These are phyloP conservation scores for Alcedo quadribrachys DNA, from an alignment of 2,797 vertebrate species.

Conservation along the genomic window DNA sequence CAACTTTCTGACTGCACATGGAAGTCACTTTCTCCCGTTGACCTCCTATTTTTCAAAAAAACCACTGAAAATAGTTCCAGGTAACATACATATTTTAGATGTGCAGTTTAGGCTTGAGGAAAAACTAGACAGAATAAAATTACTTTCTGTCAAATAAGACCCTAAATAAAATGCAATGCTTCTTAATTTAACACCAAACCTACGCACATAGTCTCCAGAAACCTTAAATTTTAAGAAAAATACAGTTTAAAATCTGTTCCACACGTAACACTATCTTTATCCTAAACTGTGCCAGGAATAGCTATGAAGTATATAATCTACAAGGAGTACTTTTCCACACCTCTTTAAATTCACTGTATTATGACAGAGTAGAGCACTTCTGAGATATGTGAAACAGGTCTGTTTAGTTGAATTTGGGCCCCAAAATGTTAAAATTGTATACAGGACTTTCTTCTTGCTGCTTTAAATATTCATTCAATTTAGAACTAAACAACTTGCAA, in stretches of 20 bases:
- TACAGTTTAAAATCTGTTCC: neutral
- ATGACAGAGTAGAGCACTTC: neutral
- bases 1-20: neutral
- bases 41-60: neutral
- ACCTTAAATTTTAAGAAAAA: neutral
- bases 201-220: neutral
- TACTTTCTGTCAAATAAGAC: neutral
- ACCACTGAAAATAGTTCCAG: neutral
- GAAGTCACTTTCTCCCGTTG: neutral
- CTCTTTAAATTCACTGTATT: neutral
- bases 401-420: neutral
- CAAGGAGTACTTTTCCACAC: neutral
- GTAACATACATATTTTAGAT: neutral
- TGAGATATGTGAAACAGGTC: neutral
- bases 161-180: neutral
- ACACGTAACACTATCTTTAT: neutral
- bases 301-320: neutral
- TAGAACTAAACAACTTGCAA: neutral
- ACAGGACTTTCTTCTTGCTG: neutral
- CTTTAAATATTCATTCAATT: neutral
- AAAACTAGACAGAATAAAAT: conserved; percentile 3
- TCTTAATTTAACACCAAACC: neutral
- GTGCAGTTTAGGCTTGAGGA: neutral
- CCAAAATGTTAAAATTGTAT: neutral
- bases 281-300: neutral